phyloP scores from a whole-genome alignment of 2,888 invertebrate genomes.

The Athripsodes cinereus region DNA sequence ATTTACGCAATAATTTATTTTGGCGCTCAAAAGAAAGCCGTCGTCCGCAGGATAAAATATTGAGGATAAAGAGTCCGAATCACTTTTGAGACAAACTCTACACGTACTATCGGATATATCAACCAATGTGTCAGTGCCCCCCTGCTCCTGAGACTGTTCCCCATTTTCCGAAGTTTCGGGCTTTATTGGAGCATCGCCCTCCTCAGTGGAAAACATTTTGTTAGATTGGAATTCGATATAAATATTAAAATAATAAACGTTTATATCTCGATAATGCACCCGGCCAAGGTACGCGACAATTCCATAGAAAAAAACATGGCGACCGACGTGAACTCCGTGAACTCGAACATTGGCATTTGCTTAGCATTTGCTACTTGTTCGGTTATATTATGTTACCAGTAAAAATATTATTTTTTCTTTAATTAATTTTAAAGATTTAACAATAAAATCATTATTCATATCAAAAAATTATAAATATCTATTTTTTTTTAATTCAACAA shows the following conservation, averaged over 20 bases:
- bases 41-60: slow-evolving; percentile 15
- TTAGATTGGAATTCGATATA: neutral
- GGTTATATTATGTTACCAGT: too few species aligned
- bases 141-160: slow-evolving; percentile 1
- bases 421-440: too few species aligned
- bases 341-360: neutral
- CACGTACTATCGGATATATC: slow-evolving; percentile 11
- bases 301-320: slow-evolving; percentile 9
- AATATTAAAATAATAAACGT: slow-evolving; percentile 1
- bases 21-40: slow-evolving; percentile 14
- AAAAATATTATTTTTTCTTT: too few species aligned
- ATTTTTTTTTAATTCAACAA: too few species aligned
- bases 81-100: slow-evolving; percentile 14
- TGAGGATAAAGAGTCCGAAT: slow-evolving; percentile 11
- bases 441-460: too few species aligned
- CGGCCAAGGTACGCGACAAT: slow-evolving; percentile 14
- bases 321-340: slow-evolving; percentile 4
- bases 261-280: slow-evolving; percentile 5
- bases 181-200: neutral
- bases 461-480: too few species aligned
- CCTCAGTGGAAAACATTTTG: neutral
- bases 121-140: slow-evolving; percentile 4
- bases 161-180: neutral
- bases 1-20: slow-evolving; percentile 16
- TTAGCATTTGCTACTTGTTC: too few species aligned